phyloP scores from a whole-genome alignment of 2,113 vertebrate genomes.

The Genyomyrus donnyi region DNA sequence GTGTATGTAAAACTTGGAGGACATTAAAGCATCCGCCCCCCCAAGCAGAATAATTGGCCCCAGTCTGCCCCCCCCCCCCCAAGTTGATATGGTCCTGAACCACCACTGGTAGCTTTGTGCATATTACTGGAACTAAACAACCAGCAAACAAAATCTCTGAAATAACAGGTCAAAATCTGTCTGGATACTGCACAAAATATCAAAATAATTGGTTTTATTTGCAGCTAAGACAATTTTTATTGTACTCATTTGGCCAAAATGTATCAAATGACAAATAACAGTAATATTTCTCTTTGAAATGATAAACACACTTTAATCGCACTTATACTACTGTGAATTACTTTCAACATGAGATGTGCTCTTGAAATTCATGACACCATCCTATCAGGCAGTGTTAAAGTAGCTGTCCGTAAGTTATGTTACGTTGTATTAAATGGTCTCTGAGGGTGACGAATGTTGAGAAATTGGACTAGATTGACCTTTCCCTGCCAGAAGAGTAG shows the following conservation, averaged over 20 bases:
- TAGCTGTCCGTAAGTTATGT: background rate
- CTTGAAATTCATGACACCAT: background rate
- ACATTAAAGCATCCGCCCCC: background rate
- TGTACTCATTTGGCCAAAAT: background rate
- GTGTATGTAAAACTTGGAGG: background rate
- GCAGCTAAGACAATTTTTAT: background rate
- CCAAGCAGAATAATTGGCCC: too few species aligned
- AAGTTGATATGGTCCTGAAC: background rate
- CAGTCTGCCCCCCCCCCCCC: too few species aligned
- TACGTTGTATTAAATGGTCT: background rate
- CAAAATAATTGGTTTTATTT: background rate
- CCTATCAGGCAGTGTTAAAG: background rate
- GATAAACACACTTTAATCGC: background rate
- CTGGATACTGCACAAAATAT: background rate
- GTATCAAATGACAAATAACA: background rate
- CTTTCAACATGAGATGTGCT: background rate
- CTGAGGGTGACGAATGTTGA: constrained; percentile 3
- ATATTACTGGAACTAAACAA: background rate
- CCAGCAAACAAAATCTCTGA: background rate
- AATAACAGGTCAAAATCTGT: background rate
- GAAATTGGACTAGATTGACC: constrained; percentile 5
- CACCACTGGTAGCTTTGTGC: background rate
- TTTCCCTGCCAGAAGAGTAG: background rate
- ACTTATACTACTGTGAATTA: background rate
- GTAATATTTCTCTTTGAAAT: background rate